Evolutionary conservation across 2,797 vertebrate genomes (phyloP).

Genomic region (Adrianichthys oophorus): DNA sequence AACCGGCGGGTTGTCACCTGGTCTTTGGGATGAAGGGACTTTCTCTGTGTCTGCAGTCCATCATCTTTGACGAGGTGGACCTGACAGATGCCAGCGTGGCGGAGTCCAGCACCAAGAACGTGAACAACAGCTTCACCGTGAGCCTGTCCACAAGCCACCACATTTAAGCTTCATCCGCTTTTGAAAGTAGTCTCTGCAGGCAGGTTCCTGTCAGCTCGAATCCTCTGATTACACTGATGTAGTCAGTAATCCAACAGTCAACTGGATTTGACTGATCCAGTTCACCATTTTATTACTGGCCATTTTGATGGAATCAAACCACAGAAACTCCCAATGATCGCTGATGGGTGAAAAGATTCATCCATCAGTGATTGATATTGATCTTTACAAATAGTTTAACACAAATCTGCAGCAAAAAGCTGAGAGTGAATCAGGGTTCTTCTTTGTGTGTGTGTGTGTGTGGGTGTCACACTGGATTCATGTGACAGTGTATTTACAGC

Average conservation of each 20-base stretch:
- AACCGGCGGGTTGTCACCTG: too few relatives aligned
- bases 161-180: not conserved
- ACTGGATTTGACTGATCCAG: too few relatives aligned
- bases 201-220: not conserved
- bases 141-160: constrained; percentile 44
- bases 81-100: constrained; percentile 95
- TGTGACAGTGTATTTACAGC: constrained; percentile 16
- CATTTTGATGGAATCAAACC: too few relatives aligned
- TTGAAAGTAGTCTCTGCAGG: constrained; percentile 5
- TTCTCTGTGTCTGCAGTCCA: constrained; percentile 78
- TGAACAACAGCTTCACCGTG: constrained; percentile 99
- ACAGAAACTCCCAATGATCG: too few relatives aligned
- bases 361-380: not conserved
- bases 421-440: constrained; percentile 29
- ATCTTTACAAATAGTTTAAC: too few relatives aligned
- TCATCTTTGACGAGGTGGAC: constrained; percentile 98
- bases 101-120: constrained; percentile 96
- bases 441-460: not conserved
- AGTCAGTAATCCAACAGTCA: too few relatives aligned
- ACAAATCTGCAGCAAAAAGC: too few relatives aligned
- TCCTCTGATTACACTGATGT: too few relatives aligned
- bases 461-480: constrained; percentile 1
- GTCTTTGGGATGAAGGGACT: not conserved
- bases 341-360: too few relatives aligned
- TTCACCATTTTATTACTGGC: too few relatives aligned